Conservation (phyloP, 2,113 vertebrate genomes). For the Gopherus flavomarginatus region DNA sequence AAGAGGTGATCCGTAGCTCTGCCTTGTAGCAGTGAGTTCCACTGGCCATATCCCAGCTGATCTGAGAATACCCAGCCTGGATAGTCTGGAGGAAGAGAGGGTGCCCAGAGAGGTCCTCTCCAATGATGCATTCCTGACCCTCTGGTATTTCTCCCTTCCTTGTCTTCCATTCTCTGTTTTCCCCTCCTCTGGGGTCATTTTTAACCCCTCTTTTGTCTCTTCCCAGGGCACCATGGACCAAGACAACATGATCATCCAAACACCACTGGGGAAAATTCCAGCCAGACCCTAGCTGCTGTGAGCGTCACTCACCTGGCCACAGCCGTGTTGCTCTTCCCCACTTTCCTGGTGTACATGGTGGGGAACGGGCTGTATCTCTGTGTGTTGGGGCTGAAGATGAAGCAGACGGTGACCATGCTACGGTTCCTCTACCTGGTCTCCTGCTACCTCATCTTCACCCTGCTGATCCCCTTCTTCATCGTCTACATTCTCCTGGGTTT, state of each 20-base stretch:
- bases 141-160: not conserved
- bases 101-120: not conserved
- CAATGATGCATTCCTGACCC: not conserved
- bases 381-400: not conserved
- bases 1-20: not conserved
- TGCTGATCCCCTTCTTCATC: not conserved
- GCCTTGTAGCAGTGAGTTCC: not conserved
- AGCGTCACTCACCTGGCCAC: rapidly evolving
- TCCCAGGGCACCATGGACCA: not conserved
- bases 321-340: not conserved
- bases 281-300: not conserved
- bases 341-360: not conserved
- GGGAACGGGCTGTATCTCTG: not conserved
- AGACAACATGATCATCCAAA: not conserved
- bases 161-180: not conserved
- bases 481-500: not conserved
- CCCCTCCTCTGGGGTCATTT: rapidly evolving
- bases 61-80: not conserved
- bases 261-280: not conserved
- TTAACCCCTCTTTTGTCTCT: not conserved
- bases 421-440: not conserved
- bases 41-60: not conserved
- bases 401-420: not conserved
- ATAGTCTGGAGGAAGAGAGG: not conserved
- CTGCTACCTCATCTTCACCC: not conserved